Evolutionary conservation across 1,140 invertebrate genomes (phyloP).

Genomic region (Drosophila funebris): DNA sequence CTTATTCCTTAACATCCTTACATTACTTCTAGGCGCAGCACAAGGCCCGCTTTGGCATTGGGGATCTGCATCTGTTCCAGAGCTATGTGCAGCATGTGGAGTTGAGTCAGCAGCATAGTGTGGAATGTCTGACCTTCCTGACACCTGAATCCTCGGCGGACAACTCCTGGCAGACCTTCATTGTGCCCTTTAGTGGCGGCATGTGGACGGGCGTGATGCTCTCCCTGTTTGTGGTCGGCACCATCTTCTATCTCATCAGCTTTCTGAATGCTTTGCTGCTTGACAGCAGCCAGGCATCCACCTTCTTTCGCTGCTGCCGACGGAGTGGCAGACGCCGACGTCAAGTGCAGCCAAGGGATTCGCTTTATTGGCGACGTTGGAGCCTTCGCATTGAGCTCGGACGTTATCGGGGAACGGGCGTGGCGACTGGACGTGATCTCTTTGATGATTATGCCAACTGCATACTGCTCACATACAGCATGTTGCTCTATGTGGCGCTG

Average conservation of each 20-base stretch:
- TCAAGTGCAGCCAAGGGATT: not conserved
- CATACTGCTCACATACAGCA: conserved; percentile 90
- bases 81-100: conserved; percentile 89
- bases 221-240: conserved; percentile 72
- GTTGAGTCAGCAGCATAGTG: conserved; percentile 90
- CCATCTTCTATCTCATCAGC: conserved; percentile 70
- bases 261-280: conserved; percentile 58
- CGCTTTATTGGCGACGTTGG: conserved; percentile 43
- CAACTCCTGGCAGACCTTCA: conserved; percentile 92
- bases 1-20: not conserved
- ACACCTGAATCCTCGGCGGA: conserved; percentile 91
- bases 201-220: conserved; percentile 80
- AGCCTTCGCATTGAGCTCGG: conserved; percentile 60
- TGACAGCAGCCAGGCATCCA: not conserved
- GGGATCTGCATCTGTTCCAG: conserved; percentile 90
- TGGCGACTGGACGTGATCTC: conserved; percentile 82
- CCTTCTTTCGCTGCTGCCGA: conserved; percentile 54
- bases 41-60: conserved; percentile 89
- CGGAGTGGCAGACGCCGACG: not conserved
- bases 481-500: conserved; percentile 90
- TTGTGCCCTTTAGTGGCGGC: conserved; percentile 88
- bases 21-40: conserved; percentile 74
- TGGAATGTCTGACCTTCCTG: conserved; percentile 92
- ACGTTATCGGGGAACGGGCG: conserved; percentile 14
- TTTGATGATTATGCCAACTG: conserved; percentile 89